Percentiles rank a stretch among this genome's conserved stretches.
Evolutionary conservation across 2,113 vertebrate species (phyloP).

Genomic region (Gnathonemus longibarbis): DNA sequence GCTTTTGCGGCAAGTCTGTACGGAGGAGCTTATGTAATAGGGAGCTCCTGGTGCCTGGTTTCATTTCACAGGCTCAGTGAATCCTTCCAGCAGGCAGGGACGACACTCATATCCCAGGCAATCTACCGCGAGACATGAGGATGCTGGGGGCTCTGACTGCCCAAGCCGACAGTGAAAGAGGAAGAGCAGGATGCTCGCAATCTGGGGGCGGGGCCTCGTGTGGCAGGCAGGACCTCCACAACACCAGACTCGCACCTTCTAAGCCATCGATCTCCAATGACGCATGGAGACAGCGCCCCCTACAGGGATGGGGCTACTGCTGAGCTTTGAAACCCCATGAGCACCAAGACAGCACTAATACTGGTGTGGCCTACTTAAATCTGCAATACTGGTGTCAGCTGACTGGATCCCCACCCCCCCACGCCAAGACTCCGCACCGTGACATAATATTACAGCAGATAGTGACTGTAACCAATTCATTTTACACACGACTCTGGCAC

Average conservation of each 20-base stretch:
- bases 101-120: background rate
- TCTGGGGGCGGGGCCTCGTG: background rate
- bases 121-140: background rate
- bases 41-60: background rate
- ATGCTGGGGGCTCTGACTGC: background rate
- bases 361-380: background rate
- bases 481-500: conserved; percentile 23
- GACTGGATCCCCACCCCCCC: background rate
- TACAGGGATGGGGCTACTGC: background rate
- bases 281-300: background rate
- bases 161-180: background rate
- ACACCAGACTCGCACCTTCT: background rate
- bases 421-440: background rate
- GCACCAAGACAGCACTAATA: background rate
- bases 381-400: background rate
- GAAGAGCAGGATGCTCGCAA: background rate
- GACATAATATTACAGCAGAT: background rate
- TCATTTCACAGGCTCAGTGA: background rate
- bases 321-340: background rate
- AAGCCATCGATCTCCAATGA: background rate
- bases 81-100: background rate
- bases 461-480: conserved; percentile 16
- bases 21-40: background rate
- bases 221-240: background rate
- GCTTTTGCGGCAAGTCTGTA: background rate